Evolutionary conservation across 2,113 vertebrate species (phyloP).

Genomic region (Xenus cinereus): DNA sequence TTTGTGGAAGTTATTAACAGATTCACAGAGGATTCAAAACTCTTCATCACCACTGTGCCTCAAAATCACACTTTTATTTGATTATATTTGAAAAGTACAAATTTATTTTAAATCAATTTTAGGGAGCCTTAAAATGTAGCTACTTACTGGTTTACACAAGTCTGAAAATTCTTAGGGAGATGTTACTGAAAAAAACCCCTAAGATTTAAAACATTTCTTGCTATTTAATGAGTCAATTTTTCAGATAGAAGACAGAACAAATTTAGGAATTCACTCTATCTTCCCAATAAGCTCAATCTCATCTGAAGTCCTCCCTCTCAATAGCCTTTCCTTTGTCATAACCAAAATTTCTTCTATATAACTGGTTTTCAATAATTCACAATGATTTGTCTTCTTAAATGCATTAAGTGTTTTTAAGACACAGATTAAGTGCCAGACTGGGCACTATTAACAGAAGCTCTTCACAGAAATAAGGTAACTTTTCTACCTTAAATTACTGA

Average conservation of each 20-base stretch:
- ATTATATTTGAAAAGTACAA: neutral
- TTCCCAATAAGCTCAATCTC: neutral
- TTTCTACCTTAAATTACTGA: neutral
- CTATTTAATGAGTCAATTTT: neutral
- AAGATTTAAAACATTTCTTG: neutral
- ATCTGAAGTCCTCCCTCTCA: neutral
- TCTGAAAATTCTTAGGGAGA: neutral
- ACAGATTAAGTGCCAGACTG: neutral
- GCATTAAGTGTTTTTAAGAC: neutral
- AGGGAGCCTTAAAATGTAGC: neutral
- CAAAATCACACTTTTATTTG: neutral
- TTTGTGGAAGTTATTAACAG: neutral
- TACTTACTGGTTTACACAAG: neutral
- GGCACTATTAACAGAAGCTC: neutral
- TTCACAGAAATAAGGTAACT: neutral
- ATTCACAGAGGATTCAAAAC: neutral
- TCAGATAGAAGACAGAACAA: neutral
- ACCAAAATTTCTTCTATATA: neutral
- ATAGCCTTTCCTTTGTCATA: neutral
- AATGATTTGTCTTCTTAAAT: neutral
- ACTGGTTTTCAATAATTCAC: neutral
- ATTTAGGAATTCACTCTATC: neutral
- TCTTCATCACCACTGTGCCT: neutral
- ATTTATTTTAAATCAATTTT: neutral
- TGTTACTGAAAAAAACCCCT: neutral